Conservation (phyloP, 1,140 invertebrate species). For the Condylostylus longicornis region DNA sequence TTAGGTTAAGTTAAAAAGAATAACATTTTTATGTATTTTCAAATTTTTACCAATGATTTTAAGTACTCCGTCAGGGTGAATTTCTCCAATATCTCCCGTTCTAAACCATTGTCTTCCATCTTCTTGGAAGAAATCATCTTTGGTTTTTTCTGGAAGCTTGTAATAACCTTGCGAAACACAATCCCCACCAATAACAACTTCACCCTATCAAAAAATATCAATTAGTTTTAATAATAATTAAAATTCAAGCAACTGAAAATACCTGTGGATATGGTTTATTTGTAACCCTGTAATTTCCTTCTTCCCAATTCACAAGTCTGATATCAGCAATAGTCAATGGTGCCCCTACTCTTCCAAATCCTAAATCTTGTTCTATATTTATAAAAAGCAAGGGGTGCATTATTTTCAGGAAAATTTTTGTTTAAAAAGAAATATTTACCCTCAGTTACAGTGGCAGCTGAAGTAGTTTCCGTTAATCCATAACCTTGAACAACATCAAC, state of each 20-base stretch:
- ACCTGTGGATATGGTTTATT: constrained; percentile 76
- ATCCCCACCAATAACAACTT: constrained; percentile 83
- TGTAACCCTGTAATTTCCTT: constrained; percentile 78
- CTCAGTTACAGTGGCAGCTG: constrained; percentile 80
- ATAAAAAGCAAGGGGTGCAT: not conserved
- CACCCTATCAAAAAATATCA: constrained; percentile 42
- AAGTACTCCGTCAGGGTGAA: constrained; percentile 81
- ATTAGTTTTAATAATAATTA: not conserved
- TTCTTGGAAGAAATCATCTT: constrained; percentile 77
- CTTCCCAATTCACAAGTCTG: constrained; percentile 83
- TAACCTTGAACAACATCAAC: constrained; percentile 87
- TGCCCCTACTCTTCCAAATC: constrained; percentile 69
- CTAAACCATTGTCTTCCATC: constrained; percentile 79
- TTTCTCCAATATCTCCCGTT: constrained; percentile 91
- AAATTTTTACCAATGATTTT: constrained; percentile 91
- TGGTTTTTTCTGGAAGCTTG: constrained; percentile 75
- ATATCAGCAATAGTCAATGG: constrained; percentile 78
- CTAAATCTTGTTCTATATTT: constrained; percentile 23
- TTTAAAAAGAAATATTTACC: constrained; percentile 34
- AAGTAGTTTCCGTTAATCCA: constrained; percentile 92
- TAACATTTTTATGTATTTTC: not conserved
- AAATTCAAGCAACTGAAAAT: not conserved
- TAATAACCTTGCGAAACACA: constrained; percentile 90
- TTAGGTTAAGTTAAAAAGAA: no score
- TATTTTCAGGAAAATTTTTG: not conserved